These are phyloP conservation scores for Necrosyrtes monachus DNA, from an alignment of 2,797 vertebrate genomes.

Conservation along the genomic window DNA sequence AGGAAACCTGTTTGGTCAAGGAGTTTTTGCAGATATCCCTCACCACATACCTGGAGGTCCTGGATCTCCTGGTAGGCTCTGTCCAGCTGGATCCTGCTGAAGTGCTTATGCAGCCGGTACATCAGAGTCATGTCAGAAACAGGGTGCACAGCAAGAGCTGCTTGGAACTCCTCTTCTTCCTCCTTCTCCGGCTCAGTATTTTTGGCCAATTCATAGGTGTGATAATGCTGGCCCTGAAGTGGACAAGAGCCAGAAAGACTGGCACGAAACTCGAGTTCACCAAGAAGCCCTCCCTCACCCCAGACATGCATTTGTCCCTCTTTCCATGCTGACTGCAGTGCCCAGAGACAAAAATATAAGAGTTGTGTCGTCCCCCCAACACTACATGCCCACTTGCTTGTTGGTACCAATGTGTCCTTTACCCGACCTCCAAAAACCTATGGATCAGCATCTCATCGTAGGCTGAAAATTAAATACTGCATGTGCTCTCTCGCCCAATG, in stretches of 20 bases:
- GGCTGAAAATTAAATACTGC: background rate
- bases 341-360: accelerated
- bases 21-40: background rate
- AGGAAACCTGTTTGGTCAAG: background rate
- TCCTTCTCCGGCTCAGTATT: conserved; percentile 91
- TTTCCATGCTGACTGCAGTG: background rate
- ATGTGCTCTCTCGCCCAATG: background rate
- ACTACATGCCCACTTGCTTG: background rate
- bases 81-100: conserved; percentile 91
- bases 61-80: conserved; percentile 88
- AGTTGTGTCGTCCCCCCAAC: background rate
- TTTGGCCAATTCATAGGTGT: conserved; percentile 90
- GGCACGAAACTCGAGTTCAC: background rate
- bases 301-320: background rate
- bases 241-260: conserved; percentile 11
- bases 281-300: background rate
- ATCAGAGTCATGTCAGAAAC: conserved; percentile 88
- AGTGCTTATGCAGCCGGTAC: conserved; percentile 93
- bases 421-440: background rate
- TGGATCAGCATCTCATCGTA: background rate
- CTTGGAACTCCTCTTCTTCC: conserved; percentile 83
- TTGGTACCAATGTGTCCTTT: background rate
- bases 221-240: conserved; percentile 87
- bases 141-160: conserved; percentile 88
- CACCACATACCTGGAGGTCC: conserved; percentile 85